phyloP scores from a whole-genome alignment of 2,888 invertebrate genomes.

The Ommatoiulus sabulosus region DNA sequence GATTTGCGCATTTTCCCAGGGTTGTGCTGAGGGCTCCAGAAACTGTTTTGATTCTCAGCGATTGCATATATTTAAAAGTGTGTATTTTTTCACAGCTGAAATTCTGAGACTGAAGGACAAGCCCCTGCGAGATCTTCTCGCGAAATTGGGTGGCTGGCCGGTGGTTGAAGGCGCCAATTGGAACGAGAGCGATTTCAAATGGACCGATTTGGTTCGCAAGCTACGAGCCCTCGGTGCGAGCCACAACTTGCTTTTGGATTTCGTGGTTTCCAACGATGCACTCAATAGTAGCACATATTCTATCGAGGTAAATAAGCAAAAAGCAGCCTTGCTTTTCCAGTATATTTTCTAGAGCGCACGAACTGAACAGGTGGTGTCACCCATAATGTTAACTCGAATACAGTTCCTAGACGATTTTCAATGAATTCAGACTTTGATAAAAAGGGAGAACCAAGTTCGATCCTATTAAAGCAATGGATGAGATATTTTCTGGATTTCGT shows the following conservation, averaged over 20 bases:
- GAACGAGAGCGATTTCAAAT: constrained; percentile 77
- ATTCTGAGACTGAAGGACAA: constrained; percentile 83
- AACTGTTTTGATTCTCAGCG: background rate
- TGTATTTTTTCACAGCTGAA: constrained; percentile 71
- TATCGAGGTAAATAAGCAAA: constrained; percentile 74
- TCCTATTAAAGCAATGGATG: background rate
- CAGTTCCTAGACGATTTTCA: background rate
- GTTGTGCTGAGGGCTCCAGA: background rate
- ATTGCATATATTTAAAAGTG: background rate
- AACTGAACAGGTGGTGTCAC: constrained; percentile 1
- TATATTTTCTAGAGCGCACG: background rate
- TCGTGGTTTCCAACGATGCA: constrained; percentile 88
- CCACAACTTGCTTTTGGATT: constrained; percentile 90
- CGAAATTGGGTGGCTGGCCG: constrained; percentile 92
- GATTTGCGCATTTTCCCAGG: background rate
- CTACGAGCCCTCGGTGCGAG: constrained; percentile 86
- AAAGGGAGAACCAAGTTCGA: background rate
- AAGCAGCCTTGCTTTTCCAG: background rate
- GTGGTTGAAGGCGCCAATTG: constrained; percentile 82
- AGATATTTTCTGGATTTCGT: background rate
- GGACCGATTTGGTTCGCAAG: constrained; percentile 85
- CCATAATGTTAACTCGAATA: constrained; percentile 15
- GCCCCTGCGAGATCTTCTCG: constrained; percentile 79
- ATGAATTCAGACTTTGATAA: constrained; percentile 6
- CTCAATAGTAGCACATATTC: constrained; percentile 87